Base-by-base conservation (phyloP, 2,113 vertebrate genomes). In the Callopanchax toddi region DNA sequence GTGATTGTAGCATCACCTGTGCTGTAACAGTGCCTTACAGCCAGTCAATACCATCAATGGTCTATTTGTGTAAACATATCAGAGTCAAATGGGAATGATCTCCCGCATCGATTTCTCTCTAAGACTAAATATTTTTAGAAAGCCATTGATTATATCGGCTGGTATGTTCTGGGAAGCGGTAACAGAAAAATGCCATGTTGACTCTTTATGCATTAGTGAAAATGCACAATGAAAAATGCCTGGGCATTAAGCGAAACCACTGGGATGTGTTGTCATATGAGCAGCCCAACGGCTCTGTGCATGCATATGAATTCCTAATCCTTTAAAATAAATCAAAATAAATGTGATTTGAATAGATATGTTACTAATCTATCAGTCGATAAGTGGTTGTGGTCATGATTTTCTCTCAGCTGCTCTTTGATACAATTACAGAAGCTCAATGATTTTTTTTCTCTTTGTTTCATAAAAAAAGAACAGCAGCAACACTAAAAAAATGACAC, bases 101-200 rank as follows among this genome's bases (percentile, higher is more conserved):
- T 83, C 84, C 79, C 59, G 20, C 75, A 91, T 92, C 68, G 90
- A 92, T 91, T 83, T 75, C 63, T 48, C 58, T 69, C 76, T 51
- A 18, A 81, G 85, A 85, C 84, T 81, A 89, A 90, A 91, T 91
- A 92, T 91, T 92, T 93, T 92, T 92, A 92, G 91, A 89, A 80
- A 60, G 78, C 37, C 68, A 89, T 92, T 50, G 88, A 92, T 91
- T 90, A 63, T 87, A 86, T 88, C 21, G 61, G 84, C 57, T 37
- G 42, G 44, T 74, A 64, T 82, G 78, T 93, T 93, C 90, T 87
- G 71, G 91, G 88, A 92, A 93, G 84, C 85, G 78, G 75, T 86
- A 77, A 74, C 67, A 46, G 69, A 60, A 34, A 76, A 83, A 86
- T 68, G 71, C 18, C 60, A 60, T 54, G 62, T 71, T 68, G 56